Evolutionary conservation across 2,888 invertebrate species (phyloP), one percentile per base, ranked within the genome.

Genomic region (Anoplius nigerrimus): DNA sequence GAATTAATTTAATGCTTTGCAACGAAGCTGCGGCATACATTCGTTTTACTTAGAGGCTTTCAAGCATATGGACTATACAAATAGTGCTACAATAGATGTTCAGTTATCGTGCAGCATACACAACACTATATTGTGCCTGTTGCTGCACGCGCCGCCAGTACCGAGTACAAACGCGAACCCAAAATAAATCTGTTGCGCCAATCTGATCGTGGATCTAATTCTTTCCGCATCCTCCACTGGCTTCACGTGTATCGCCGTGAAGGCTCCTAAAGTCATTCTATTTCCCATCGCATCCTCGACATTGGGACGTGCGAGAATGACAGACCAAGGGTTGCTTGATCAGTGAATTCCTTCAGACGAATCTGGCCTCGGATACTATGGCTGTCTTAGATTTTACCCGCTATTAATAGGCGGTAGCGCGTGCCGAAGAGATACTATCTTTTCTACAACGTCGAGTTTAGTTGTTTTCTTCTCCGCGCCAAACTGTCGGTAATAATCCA

Each of bases 321-420:
- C 66, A 58, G 62, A 63, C 70, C 54, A 68, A 68, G 27, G 34
- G 69, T 74, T 66, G 69, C 60, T 66, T 55, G 66, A 51, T 55
- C 53, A 66, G 59, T 69, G 67, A 74, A 75, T 80, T 76, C 71
- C 66, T 71, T 65, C 67, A 56, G 21, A 68, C 61, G 73, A 62
- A 75, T 78, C 59, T 71, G 79, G 77, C 79, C 75, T 74, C 79
- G 71, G 60, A 63, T 71, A 62, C 74, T 70, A 64, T 55, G 53
- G 57, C 69, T 61, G 64, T 77, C 74, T 78, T 66, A 62, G 59
- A 79, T 76, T 77, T 75, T 69, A 69, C 58, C 62, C 54, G 67
- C 81, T 81, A 80, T 74, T 80, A 80, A 80, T 80, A 80, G 74
- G 57, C 34, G 45, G 59, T 59, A 58, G 20, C 73, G 51, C 74